A percentile compares a stretch with the other conserved stretches of the same genome.
Evolutionary conservation across 2,888 invertebrate genomes (phyloP).

Genomic region (Horisme vitalbata): DNA sequence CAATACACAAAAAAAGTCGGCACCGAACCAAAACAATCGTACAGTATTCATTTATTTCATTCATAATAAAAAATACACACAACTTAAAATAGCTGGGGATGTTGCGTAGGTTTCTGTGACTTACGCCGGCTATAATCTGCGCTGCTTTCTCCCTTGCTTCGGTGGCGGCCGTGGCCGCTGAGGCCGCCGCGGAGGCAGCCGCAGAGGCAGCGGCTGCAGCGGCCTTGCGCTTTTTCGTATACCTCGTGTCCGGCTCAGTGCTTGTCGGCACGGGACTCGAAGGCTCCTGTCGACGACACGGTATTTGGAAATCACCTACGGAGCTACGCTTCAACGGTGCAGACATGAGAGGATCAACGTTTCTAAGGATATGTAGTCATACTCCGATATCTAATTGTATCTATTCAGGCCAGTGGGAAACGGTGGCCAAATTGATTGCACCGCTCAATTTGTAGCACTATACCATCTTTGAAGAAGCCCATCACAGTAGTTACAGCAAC

Average conservation of each 20-base stretch:
- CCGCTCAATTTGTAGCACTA: no score
- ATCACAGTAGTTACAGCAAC: no score
- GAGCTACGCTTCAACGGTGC: not conserved
- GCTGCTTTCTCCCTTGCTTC: slow-evolving; percentile 11
- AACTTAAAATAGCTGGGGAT: slow-evolving; percentile 5
- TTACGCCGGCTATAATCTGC: slow-evolving; percentile 15
- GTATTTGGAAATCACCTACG: slow-evolving; percentile 5
- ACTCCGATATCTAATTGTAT: no score
- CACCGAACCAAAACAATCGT: slow-evolving; percentile 6
- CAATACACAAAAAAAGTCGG: slow-evolving; percentile 4
- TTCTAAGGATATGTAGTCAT: no score
- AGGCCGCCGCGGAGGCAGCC: slow-evolving; percentile 1
- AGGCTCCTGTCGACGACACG: slow-evolving; percentile 15
- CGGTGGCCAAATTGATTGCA: no score
- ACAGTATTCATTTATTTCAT: slow-evolving; percentile 16
- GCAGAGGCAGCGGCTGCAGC: slow-evolving; percentile 4
- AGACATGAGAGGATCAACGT: not conserved
- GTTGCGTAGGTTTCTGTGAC: slow-evolving; percentile 6
- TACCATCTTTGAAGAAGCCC: no score
- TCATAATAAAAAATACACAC: not conserved
- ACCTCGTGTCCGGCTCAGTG: slow-evolving; percentile 6
- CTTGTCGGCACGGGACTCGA: not conserved
- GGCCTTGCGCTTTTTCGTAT: slow-evolving; percentile 19
- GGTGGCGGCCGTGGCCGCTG: slow-evolving; percentile 8
- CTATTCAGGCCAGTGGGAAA: no score